Conservation (phyloP, 2,113 vertebrate species). For the Tychaedon coryphoeus region DNA sequence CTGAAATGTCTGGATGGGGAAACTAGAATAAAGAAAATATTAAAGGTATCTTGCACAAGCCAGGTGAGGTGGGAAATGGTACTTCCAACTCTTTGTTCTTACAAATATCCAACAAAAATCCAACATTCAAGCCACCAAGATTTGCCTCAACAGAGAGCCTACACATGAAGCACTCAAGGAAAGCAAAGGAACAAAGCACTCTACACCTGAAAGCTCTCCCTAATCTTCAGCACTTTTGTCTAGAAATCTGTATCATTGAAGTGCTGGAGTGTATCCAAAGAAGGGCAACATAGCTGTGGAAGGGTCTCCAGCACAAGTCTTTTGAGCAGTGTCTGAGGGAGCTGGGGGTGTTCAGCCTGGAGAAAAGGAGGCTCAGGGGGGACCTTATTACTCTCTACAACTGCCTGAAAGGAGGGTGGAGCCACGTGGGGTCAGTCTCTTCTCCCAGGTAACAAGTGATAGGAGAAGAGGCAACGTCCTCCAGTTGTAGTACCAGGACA, state of each 20-base stretch:
- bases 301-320: not conserved
- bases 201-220: not conserved
- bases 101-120: not conserved
- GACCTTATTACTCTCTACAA: not conserved
- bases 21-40: not conserved
- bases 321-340: not conserved
- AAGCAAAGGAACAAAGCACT: not conserved
- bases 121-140: not conserved
- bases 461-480: not conserved
- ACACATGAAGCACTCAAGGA: not conserved
- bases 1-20: not conserved
- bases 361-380: not conserved
- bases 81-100: not conserved
- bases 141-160: not conserved
- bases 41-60: not conserved
- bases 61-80: not conserved
- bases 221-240: not conserved
- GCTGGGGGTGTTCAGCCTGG: not conserved
- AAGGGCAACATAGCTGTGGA: not conserved
- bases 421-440: fast-evolving
- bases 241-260: not conserved
- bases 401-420: not conserved
- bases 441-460: fast-evolving
- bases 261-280: not conserved
- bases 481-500: not conserved